Evolutionary conservation across 1,140 invertebrate species (phyloP), one percentile per base, ranked within the genome.

Genomic region (Helicoverpa zea): DNA sequence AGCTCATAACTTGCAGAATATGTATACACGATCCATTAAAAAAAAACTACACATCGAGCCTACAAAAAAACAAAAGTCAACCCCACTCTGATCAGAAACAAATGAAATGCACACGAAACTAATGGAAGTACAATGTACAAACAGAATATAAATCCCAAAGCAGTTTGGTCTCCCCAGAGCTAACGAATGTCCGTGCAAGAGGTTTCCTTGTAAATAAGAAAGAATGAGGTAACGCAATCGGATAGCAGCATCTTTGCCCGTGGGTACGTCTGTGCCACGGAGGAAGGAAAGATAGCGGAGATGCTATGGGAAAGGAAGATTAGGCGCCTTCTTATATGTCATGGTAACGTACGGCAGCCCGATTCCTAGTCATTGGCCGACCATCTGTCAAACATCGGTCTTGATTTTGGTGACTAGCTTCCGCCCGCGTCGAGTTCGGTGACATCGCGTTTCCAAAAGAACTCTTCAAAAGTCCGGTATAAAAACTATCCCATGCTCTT

Each of bases 181-280:
- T 83, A 83, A 80, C 81, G 74, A 80, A 80, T 77, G 82, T 80
- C 81, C 68, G 56, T 66, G 76, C 75, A 82, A 68, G 43, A 78
- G 75, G 74, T 63, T 76, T 76, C 43, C 79, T 81, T 81, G 75
- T 82, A 84, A 80, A 82, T 84, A 84, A 80, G 66, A 43, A 81
- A 61, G 73, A 77, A 80, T 80, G 75, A 47, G 79, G 81, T 84
- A 81, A 84, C 74, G 83, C 76, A 82, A 84, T 84, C 58, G 59
- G n/a, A 72, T 64, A 30, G 61, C 43, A 35, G 61, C n/a, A 29
- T 2, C 30, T 30, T 35, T 35, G 29, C 61, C n/a, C 61, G 61
- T 16, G 61, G 35, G 51, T 30, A 54, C 66, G 59, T 10, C 74
- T 79, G 81, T 85, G 83, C 81, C 23, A 23, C 23, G 23, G 23